phyloP scores from a whole-genome alignment of 2,797 vertebrate genomes.

The Acanthiza pusilla region DNA sequence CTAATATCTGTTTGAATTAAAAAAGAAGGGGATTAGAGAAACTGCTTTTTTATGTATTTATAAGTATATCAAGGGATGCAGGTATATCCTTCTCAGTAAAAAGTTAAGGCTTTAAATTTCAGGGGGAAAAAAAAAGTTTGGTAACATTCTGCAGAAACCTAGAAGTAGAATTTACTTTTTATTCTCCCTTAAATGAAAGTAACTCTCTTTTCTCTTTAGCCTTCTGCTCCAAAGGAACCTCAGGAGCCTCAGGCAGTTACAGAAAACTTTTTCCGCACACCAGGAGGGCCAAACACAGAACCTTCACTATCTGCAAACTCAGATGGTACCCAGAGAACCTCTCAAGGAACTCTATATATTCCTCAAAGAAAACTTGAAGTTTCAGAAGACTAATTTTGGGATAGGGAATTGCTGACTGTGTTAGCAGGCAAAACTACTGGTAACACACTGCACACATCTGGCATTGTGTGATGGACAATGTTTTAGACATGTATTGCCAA shows the following conservation, averaged over 20 bases:
- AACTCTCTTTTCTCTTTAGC: conserved; percentile 65
- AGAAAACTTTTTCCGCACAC: conserved; percentile 89
- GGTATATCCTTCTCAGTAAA: background rate
- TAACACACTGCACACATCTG: background rate
- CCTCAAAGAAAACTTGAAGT: conserved; percentile 91
- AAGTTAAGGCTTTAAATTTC: background rate
- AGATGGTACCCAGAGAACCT: conserved; percentile 35
- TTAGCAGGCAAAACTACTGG: background rate
- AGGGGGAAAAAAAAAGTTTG: background rate
- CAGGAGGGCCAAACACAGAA: conserved; percentile 70
- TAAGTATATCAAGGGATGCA: background rate
- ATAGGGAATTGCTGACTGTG: background rate
- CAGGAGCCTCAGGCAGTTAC: conserved; percentile 76
- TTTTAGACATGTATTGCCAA: background rate
- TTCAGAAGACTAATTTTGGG: conserved; percentile 71
- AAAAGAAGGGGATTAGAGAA: background rate
- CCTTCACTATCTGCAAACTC: conserved; percentile 69
- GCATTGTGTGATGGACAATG: background rate
- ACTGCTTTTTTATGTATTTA: background rate
- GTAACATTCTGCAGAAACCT: background rate
- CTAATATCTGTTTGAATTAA: background rate
- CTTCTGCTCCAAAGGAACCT: conserved; percentile 77
- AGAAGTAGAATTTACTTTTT: background rate
- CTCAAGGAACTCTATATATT: conserved; percentile 74
- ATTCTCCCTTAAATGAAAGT: background rate